Percentiles rank a stretch among this genome's conserved stretches.
phyloP scores from a whole-genome alignment of 2,113 vertebrate species.

The Malurus melanocephalus region DNA sequence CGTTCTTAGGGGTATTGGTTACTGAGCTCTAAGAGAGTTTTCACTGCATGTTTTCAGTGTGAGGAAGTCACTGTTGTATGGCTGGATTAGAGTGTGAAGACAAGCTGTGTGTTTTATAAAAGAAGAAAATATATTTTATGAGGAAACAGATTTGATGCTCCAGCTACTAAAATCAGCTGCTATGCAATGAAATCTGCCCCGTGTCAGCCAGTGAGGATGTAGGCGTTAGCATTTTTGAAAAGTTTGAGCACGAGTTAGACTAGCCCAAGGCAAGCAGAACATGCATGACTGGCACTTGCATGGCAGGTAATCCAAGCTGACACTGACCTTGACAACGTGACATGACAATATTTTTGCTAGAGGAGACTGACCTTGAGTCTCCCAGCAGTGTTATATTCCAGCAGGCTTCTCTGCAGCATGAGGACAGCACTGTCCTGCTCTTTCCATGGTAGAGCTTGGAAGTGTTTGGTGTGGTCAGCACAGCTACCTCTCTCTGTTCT shows the following conservation, averaged over 20 bases:
- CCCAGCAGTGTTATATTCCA: not conserved
- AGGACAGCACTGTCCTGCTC: not conserved
- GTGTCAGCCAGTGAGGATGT: not conserved
- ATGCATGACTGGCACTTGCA: conserved; percentile 29
- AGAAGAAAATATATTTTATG: not conserved
- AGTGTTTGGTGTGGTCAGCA: not conserved
- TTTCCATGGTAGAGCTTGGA: not conserved
- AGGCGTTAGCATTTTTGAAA: not conserved
- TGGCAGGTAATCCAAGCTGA: conserved; percentile 51
- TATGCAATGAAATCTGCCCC: not conserved
- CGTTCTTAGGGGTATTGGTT: not conserved
- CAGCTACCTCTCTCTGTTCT: not conserved
- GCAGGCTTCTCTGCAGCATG: not conserved
- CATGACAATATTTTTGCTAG: not conserved
- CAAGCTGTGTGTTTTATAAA: not conserved
- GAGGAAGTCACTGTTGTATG: not conserved
- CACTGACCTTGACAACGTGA: conserved; percentile 37
- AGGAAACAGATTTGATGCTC: not conserved
- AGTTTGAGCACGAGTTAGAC: not conserved
- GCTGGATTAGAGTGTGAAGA: not conserved
- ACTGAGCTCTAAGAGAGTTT: not conserved
- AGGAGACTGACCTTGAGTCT: conserved; percentile 19
- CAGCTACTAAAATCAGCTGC: not conserved
- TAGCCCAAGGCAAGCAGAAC: conserved; percentile 23
- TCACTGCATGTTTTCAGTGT: conserved; percentile 8